A percentile compares a stretch with the other conserved stretches of the same genome.
Evolutionary conservation across 2,113 vertebrate genomes (phyloP).

Genomic region (Myotis brandtii): DNA sequence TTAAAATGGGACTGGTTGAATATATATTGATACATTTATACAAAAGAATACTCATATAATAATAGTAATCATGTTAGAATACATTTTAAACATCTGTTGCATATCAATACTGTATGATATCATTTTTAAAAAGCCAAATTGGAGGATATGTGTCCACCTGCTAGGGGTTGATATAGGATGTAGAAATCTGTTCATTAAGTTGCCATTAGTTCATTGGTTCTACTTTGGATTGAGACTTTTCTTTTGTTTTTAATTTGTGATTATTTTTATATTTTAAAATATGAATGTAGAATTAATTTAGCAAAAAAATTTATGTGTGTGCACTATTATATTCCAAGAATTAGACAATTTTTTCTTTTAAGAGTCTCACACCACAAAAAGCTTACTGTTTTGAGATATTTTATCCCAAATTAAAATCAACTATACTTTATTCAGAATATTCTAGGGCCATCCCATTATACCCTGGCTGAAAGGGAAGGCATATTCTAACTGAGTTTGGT

Average conservation of each 20-base stretch:
- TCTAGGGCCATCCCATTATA: neutral
- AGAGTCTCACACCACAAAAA: constrained; percentile 14
- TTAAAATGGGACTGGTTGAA: neutral
- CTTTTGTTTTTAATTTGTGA: neutral
- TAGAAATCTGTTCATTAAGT: neutral
- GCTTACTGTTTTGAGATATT: neutral
- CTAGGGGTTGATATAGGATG: neutral
- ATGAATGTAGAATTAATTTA: neutral
- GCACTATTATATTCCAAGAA: neutral
- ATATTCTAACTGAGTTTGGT: neutral
- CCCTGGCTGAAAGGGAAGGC: neutral
- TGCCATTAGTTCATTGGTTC: neutral
- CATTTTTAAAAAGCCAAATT: neutral
- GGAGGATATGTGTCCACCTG: neutral
- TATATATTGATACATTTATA: neutral
- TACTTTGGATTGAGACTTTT: neutral
- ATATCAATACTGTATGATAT: neutral
- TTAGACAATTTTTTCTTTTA: neutral
- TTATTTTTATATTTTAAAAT: neutral
- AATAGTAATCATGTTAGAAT: neutral
- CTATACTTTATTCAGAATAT: neutral
- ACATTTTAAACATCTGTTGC: neutral
- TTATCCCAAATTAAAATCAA: constrained; percentile 50
- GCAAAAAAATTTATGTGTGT: neutral
- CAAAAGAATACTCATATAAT: neutral